phyloP scores from a whole-genome alignment of 2,113 vertebrate species.

The Planiliza haematocheilus region DNA sequence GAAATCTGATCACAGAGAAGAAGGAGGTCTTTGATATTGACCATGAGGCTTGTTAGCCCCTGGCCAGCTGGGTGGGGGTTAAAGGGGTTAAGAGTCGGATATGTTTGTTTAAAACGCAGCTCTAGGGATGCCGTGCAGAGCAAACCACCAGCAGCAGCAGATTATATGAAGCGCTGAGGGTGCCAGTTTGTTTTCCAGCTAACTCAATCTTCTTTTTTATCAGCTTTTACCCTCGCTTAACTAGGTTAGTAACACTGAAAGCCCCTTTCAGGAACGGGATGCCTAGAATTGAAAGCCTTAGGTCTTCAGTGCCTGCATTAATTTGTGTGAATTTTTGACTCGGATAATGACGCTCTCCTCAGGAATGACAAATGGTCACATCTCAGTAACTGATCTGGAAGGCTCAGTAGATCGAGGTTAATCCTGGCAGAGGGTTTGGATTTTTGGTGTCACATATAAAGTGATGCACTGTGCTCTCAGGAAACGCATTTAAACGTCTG shows the following conservation, averaged over 20 bases:
- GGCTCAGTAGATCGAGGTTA: slow-evolving; percentile 53
- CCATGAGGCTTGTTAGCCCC: slow-evolving; percentile 48
- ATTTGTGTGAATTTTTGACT: background rate
- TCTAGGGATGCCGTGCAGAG: slow-evolving; percentile 41
- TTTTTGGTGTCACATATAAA: slow-evolving; percentile 68
- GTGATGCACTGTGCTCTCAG: slow-evolving; percentile 50
- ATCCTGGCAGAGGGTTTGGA: slow-evolving; percentile 46
- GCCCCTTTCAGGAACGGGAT: slow-evolving; percentile 10
- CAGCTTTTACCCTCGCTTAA: slow-evolving; percentile 26
- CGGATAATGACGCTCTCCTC: slow-evolving; percentile 55
- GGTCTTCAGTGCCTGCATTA: slow-evolving; percentile 1
- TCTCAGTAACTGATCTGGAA: slow-evolving; percentile 49
- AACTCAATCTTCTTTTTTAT: slow-evolving; percentile 16
- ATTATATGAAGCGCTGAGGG: slow-evolving; percentile 79
- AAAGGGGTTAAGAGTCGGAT: slow-evolving; percentile 61
- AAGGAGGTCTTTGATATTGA: slow-evolving; percentile 79
- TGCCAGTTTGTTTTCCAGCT: slow-evolving; percentile 53
- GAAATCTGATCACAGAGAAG: slow-evolving; percentile 74
- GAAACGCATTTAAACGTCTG: slow-evolving; percentile 49
- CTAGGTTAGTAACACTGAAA: slow-evolving; percentile 27
- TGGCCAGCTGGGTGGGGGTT: slow-evolving; percentile 62
- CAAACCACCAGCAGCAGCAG: slow-evolving; percentile 41
- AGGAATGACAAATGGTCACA: slow-evolving; percentile 61
- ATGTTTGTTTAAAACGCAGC: slow-evolving; percentile 72
- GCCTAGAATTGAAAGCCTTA: background rate